A percentile compares a stretch with the other conserved stretches of the same genome.
phyloP scores from a whole-genome alignment of 2,888 invertebrate species.

The Argynnis bischoffii region DNA sequence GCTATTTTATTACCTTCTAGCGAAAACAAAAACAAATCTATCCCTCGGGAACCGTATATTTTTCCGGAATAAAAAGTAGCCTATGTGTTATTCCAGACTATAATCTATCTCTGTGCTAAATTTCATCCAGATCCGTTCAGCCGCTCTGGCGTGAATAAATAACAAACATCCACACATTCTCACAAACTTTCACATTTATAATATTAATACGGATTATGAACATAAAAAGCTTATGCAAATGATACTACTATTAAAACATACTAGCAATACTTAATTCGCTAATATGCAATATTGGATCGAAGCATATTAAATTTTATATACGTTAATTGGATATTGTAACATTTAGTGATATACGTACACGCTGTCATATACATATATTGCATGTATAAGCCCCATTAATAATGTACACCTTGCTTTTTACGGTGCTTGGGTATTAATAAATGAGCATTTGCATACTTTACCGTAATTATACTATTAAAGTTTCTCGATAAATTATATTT shows the following conservation, averaged over 20 bases:
- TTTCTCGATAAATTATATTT: slow-evolving; percentile 20
- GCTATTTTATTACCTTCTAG: slow-evolving; percentile 16
- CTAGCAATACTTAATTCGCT: slow-evolving; percentile 24
- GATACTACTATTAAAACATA: slow-evolving; percentile 21
- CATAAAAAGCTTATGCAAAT: slow-evolving; percentile 26
- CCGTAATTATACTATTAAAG: slow-evolving; percentile 32
- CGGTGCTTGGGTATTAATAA: slow-evolving; percentile 32
- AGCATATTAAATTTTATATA: slow-evolving; percentile 24
- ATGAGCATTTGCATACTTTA: slow-evolving; percentile 41
- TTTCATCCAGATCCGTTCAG: no score
- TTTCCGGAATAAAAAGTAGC: no score
- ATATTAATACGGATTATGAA: background rate
- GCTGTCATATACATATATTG: slow-evolving; percentile 42
- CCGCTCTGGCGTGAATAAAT: no score
- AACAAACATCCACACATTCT: no score
- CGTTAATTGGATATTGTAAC: slow-evolving; percentile 16
- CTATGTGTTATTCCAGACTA: no score
- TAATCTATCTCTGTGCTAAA: no score
- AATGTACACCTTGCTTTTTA: slow-evolving; percentile 49
- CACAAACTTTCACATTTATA: no score
- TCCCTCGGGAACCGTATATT: no score
- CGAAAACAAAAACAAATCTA: no score
- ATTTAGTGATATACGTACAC: slow-evolving; percentile 13
- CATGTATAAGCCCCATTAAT: slow-evolving; percentile 60
- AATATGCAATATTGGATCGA: slow-evolving; percentile 31